Evolutionary conservation across 2,797 vertebrate genomes (phyloP).

Genomic region (Anableps anableps): DNA sequence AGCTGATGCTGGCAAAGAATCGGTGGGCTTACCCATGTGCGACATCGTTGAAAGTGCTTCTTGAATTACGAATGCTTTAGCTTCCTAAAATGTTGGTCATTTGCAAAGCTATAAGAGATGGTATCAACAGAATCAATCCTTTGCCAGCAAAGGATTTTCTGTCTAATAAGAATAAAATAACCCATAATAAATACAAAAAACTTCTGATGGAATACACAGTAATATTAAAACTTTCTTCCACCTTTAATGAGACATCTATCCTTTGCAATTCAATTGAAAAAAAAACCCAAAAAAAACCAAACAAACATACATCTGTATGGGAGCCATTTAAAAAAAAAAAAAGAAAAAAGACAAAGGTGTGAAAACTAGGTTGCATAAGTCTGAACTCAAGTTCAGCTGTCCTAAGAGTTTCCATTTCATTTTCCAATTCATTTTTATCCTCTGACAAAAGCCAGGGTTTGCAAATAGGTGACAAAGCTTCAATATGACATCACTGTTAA

Average conservation of each 20-base stretch:
- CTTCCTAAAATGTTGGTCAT: conserved; percentile 36
- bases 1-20: conserved; percentile 33
- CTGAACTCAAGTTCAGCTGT: background rate
- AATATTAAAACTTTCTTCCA: background rate
- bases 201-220: background rate
- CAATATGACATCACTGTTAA: too few species aligned
- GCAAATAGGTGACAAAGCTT: too few species aligned
- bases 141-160: background rate
- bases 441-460: too few species aligned
- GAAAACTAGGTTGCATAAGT: background rate
- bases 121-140: background rate
- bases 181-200: background rate
- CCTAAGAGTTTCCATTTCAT: too few species aligned
- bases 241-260: background rate
- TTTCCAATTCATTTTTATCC: too few species aligned
- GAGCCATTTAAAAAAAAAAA: background rate
- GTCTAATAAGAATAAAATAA: background rate
- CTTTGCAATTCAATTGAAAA: background rate
- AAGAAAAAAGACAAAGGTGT: too few species aligned
- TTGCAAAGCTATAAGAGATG: conserved; percentile 26
- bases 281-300: too few species aligned
- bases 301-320: background rate
- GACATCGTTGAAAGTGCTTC: conserved; percentile 59
- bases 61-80: background rate
- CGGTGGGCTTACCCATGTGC: conserved; percentile 29